Evolutionary conservation across 2,113 vertebrate species (phyloP), one percentile per base, ranked within the genome.

Genomic region (Pantherophis guttatus): DNA sequence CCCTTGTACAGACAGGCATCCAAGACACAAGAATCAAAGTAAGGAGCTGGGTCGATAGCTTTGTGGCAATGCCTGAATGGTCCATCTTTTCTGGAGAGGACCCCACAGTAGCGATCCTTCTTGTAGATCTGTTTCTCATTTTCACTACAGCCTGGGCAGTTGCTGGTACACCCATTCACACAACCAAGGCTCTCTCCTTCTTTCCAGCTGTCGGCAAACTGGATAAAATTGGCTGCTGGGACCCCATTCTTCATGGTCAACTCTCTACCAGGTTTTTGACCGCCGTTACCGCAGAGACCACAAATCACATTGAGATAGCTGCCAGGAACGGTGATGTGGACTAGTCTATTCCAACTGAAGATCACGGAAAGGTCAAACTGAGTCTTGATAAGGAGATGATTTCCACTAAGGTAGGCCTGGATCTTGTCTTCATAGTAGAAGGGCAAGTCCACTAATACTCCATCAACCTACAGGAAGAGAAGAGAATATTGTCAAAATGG

Each of bases 201-300:
- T 87, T 96, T 95, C 98, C 97, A 98, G 93, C 95, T 93, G 55
- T 95, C 90, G 6, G 88, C 94, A 55, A 97, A 97, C 48, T 91
- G 94, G 57, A 95, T 87, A 0, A 96, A 95, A 0, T 87, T 90
- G 17, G 85, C 9, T 0, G 55, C 87, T 0, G 92, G 90, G 0
- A 89, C n/a, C 1, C 93, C 93, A 2, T 48, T 92, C 15, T 91
- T 95, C 0, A 93, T 93, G 0, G 85, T 17, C 48, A 94, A 89
- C 86, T 98, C 97, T 0, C 97, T 97, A 0, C 0, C 8, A 0
- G 96, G 91, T 29, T 98, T 52, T 6, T 86, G 58, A 15, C 97
- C 97, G 75, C 96, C 95, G 91, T 97, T 97, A 15, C 97, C 97
- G 8, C 97, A 98, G 29, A 98, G 96, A 55, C 97, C 97, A 54